phyloP scores from a whole-genome alignment of 1,140 invertebrate species.

The Drosophila neocordata region DNA sequence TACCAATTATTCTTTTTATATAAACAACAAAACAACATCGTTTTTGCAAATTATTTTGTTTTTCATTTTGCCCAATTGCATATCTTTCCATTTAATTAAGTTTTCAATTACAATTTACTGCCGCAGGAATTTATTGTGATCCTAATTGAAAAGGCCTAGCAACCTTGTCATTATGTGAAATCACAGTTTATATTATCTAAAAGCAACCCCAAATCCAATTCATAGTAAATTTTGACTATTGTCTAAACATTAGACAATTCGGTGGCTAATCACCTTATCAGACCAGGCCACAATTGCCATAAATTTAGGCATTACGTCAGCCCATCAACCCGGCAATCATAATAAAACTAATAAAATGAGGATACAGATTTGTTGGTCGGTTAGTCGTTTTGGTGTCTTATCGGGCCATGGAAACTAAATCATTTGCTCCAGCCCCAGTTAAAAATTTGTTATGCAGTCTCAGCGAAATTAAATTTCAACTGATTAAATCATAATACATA shows the following conservation, averaged over 20 bases:
- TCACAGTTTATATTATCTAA: neutral
- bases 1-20: no score
- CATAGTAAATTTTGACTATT: conserved; percentile 1
- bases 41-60: neutral
- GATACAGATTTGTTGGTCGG: neutral
- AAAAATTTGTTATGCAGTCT: neutral
- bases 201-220: neutral
- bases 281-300: conserved; percentile 10
- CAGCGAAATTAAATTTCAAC: neutral
- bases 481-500: conserved; percentile 53
- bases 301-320: conserved; percentile 23
- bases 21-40: no score
- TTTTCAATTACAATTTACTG: neutral
- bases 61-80: neutral
- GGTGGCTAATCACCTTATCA: conserved; percentile 6
- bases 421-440: neutral
- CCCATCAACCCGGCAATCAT: neutral
- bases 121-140: neutral
- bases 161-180: neutral
- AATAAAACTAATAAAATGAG: conserved; percentile 14
- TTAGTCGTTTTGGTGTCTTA: neutral
- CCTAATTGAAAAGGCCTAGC: neutral
- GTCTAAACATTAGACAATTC: conserved; percentile 2
- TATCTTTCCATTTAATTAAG: conserved; percentile 1
- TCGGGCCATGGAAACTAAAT: neutral